Conservation (phyloP, 2,888 invertebrate species). For the Cataglyphis cursor region DNA sequence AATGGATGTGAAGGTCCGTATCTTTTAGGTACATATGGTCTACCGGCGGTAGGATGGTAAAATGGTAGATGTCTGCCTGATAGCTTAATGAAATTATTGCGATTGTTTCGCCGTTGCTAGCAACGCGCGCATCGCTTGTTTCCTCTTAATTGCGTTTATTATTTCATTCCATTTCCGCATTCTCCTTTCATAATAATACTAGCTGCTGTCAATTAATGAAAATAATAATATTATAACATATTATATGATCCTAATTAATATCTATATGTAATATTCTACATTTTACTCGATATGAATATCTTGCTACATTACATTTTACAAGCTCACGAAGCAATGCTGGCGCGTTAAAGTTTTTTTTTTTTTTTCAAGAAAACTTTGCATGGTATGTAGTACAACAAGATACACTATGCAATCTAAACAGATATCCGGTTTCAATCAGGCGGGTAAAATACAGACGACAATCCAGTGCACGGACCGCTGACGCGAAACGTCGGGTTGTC, state of each 20-base stretch:
- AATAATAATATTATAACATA: constrained; percentile 14
- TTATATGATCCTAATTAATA: background rate
- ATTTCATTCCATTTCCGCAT: constrained; percentile 9
- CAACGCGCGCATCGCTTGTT: constrained; percentile 18
- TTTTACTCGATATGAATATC: background rate
- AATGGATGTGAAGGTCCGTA: constrained; percentile 36
- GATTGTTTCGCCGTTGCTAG: constrained; percentile 38
- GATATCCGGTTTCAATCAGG: constrained; percentile 52
- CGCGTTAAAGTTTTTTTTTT: constrained; percentile 29
- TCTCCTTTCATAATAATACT: background rate
- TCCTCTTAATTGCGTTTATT: constrained; percentile 33
- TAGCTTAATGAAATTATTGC: constrained; percentile 48
- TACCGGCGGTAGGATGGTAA: constrained; percentile 32
- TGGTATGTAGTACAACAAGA: constrained; percentile 47
- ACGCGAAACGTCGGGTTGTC: constrained; percentile 67
- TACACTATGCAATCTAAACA: constrained; percentile 58
- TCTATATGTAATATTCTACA: background rate
- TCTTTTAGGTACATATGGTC: constrained; percentile 24
- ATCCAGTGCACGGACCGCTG: constrained; percentile 52
- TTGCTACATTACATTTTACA: constrained; percentile 18
- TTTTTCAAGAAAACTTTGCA: constrained; percentile 9
- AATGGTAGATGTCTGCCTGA: constrained; percentile 40
- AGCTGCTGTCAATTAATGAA: constrained; percentile 1
- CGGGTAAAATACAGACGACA: constrained; percentile 35
- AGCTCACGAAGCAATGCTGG: constrained; percentile 9